Evolutionary conservation across 2,888 invertebrate genomes (phyloP).

Genomic region (Cremastinae sp.): DNA sequence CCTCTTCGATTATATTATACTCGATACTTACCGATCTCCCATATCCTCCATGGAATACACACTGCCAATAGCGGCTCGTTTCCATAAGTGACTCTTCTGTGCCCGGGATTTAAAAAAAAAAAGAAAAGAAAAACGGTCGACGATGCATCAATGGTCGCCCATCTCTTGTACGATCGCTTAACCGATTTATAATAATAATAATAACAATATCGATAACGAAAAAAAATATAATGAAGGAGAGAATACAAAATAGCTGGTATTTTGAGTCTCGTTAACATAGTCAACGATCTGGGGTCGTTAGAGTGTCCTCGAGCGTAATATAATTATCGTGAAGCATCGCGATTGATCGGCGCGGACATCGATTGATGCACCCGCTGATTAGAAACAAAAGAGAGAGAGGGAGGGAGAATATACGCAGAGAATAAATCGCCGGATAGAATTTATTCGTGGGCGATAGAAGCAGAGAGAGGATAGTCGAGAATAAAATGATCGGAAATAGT

Average conservation of each 20-base stretch:
- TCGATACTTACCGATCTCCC: too few relatives aligned
- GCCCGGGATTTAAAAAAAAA: not conserved
- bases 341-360: conserved; percentile 13
- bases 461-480: not conserved
- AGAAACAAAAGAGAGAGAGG: not conserved
- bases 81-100: not conserved
- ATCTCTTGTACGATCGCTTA: conserved; percentile 18
- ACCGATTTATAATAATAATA: conserved; percentile 6
- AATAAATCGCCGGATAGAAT: not conserved
- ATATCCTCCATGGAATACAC: not conserved
- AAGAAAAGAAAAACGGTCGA: not conserved
- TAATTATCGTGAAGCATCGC: conserved; percentile 11
- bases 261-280: conserved; percentile 21
- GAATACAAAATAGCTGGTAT: conserved; percentile 19
- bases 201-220: not conserved
- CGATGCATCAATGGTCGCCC: conserved; percentile 38
- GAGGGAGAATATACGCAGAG: not conserved
- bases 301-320: conserved; percentile 18
- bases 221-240: conserved; percentile 6
- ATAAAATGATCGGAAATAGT: not conserved
- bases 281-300: conserved; percentile 12
- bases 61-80: not conserved
- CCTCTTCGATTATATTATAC: too few relatives aligned
- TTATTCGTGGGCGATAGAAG: not conserved
- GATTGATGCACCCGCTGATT: conserved; percentile 13